Percentiles rank a stretch among this genome's conserved stretches.
These are phyloP conservation scores for Willisornis vidua DNA, from an alignment of 2,113 vertebrate species.

Conservation along the genomic window DNA sequence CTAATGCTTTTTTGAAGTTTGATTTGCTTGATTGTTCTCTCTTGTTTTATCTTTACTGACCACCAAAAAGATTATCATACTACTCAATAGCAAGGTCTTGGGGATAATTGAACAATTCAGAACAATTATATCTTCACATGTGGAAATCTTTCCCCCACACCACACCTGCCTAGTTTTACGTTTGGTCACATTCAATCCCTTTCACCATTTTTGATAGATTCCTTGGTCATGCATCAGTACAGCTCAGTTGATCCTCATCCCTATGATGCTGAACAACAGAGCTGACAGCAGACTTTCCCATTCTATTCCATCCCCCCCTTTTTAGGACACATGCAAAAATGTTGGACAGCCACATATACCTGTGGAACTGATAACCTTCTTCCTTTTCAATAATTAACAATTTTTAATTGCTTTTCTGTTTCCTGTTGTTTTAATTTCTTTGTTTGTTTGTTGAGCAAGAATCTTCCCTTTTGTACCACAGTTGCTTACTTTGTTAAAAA, in stretches of 20 bases:
- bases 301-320: background rate
- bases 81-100: background rate
- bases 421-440: background rate
- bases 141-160: background rate
- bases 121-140: background rate
- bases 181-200: background rate
- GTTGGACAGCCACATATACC: background rate
- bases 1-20: background rate
- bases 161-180: background rate
- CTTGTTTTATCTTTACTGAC: background rate
- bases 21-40: background rate
- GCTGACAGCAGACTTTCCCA: background rate
- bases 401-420: background rate
- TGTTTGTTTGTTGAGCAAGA: background rate
- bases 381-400: background rate
- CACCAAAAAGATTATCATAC: background rate
- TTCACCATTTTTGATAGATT: background rate
- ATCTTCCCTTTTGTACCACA: accelerated
- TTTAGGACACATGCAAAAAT: background rate
- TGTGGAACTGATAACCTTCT: background rate
- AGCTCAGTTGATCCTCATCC: background rate
- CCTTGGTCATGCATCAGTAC: background rate
- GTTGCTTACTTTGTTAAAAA: background rate
- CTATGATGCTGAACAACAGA: background rate
- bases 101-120: background rate